phyloP scores from a whole-genome alignment of 2,888 invertebrate species.

The Eristalinus sepulchralis region DNA sequence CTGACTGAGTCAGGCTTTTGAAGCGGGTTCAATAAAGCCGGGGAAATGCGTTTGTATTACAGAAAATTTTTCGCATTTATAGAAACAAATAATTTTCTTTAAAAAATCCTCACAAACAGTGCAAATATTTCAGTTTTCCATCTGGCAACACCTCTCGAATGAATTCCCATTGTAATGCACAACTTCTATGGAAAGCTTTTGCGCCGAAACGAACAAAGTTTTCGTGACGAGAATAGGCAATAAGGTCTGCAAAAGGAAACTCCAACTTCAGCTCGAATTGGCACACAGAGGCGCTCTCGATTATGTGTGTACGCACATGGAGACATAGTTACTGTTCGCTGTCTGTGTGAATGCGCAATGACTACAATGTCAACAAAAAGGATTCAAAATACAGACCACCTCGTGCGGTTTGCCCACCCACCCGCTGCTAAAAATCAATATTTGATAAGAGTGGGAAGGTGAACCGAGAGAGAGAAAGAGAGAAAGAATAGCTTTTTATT shows the following conservation, averaged over 20 bases:
- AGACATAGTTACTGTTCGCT: neutral
- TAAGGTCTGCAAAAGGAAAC: neutral
- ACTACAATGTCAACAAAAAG: conserved; percentile 43
- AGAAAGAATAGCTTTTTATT: conserved; percentile 38
- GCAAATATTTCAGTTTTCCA: neutral
- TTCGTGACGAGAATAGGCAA: neutral
- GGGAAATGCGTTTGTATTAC: too few relatives aligned
- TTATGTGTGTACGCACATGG: neutral
- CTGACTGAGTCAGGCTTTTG: too few relatives aligned
- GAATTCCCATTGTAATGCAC: neutral
- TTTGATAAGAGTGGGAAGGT: conserved; percentile 36
- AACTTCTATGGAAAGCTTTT: neutral
- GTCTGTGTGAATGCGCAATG: conserved; percentile 42
- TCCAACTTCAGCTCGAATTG: conserved; percentile 12
- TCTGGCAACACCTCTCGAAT: neutral
- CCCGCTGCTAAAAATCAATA: conserved; percentile 57
- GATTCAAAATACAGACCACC: conserved; percentile 8
- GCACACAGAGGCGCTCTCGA: conserved; percentile 2
- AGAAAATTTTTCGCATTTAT: too few relatives aligned
- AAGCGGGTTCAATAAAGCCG: too few relatives aligned
- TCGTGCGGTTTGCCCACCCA: conserved; percentile 19
- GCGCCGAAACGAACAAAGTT: neutral
- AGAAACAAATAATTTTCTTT: too few relatives aligned
- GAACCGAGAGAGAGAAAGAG: neutral
- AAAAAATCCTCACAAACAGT: too few relatives aligned